phyloP scores from a whole-genome alignment of 2,797 vertebrate genomes.

The Karalla daura region DNA sequence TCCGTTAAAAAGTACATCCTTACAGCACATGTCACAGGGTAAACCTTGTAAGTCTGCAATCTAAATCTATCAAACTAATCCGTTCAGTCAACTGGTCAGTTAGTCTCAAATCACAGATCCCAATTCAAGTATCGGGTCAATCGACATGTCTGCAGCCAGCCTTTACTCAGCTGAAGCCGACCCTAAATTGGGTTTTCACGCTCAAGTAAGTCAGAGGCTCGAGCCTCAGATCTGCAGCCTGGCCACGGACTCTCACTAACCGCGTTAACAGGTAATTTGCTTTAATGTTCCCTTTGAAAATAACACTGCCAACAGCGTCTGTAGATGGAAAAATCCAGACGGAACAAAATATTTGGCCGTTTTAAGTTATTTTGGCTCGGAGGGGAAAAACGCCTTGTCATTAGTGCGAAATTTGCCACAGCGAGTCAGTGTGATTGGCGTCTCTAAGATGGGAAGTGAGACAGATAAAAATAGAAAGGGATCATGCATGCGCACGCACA shows the following conservation, averaged over 20 bases:
- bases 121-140: background rate
- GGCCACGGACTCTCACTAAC: background rate
- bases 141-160: background rate
- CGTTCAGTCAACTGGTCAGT: background rate
- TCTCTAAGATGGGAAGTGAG: conserved; percentile 18
- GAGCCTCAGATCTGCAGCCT: background rate
- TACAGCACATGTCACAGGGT: too few relatives aligned
- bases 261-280: background rate
- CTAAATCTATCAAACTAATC: too few relatives aligned
- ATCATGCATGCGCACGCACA: too few relatives aligned
- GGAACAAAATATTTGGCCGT: background rate
- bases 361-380: conserved; percentile 1
- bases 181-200: too few relatives aligned
- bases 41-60: too few relatives aligned
- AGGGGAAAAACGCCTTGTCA: background rate
- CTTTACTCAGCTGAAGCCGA: background rate
- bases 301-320: background rate
- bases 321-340: background rate
- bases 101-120: too few relatives aligned
- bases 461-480: conserved; percentile 64
- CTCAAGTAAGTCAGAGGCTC: background rate
- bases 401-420: conserved; percentile 19
- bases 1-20: too few relatives aligned
- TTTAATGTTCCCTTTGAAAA: background rate
- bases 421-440: conserved; percentile 34